phyloP scores from a whole-genome alignment of 2,113 vertebrate species.

The Acanthochromis polyacanthus region DNA sequence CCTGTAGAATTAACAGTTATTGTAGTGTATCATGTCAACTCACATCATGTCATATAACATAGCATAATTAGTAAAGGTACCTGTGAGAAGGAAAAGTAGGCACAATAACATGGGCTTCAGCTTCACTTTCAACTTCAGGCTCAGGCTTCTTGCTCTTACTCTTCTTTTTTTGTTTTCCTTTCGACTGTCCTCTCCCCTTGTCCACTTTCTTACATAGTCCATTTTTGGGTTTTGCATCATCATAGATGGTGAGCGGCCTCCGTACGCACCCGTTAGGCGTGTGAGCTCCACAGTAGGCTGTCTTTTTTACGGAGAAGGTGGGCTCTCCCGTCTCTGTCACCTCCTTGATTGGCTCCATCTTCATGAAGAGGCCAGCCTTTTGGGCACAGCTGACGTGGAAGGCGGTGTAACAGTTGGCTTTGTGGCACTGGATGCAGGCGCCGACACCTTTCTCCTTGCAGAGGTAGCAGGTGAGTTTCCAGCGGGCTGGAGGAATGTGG shows the following conservation, averaged over 20 bases:
- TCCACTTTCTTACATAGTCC: constrained; percentile 89
- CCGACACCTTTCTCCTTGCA: constrained; percentile 97
- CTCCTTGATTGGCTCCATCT: constrained; percentile 96
- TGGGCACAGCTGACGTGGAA: constrained; percentile 98
- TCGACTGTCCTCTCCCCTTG: constrained; percentile 84
- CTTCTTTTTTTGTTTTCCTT: constrained; percentile 89
- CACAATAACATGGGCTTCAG: constrained; percentile 84
- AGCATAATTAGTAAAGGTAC: constrained; percentile 76
- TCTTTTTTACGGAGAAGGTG: constrained; percentile 95
- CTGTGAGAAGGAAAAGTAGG: constrained; percentile 93
- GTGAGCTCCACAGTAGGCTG: constrained; percentile 95
- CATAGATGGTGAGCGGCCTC: constrained; percentile 93
- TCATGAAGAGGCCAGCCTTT: constrained; percentile 95
- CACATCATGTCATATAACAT: too few relatives aligned
- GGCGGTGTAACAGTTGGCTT: constrained; percentile 98
- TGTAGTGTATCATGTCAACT: too few relatives aligned
- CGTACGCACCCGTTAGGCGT: constrained; percentile 91
- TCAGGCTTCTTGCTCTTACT: constrained; percentile 88
- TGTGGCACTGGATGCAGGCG: constrained; percentile 99
- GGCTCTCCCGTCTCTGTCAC: constrained; percentile 81
- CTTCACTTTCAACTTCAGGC: constrained; percentile 86
- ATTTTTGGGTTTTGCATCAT: constrained; percentile 89
- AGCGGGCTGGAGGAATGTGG: constrained; percentile 96
- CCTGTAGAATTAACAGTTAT: too few relatives aligned
- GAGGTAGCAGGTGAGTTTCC: constrained; percentile 99